Percentiles rank a stretch among this genome's conserved stretches.
Evolutionary conservation across 2,888 invertebrate genomes (phyloP).

Genomic region (Sarcophaga carnaria): DNA sequence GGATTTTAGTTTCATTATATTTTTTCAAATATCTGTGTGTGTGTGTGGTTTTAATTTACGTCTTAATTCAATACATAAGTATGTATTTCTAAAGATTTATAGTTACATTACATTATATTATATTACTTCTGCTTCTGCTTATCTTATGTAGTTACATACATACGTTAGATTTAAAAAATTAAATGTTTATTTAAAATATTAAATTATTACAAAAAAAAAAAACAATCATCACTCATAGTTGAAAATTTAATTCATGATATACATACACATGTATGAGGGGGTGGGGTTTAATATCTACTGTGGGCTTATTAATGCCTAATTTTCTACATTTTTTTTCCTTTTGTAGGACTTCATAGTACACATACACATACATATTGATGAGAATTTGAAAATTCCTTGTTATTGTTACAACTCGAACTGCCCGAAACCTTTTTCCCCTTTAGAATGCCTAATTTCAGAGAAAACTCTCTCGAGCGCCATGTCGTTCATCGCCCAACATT

Average conservation of each 20-base stretch:
- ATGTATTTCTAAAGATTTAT: background rate
- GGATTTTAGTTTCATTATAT: background rate
- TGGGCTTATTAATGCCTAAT: background rate
- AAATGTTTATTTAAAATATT: slow-evolving; percentile 14
- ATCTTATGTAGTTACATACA: background rate
- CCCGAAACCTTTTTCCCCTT: slow-evolving; percentile 1
- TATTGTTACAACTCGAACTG: background rate
- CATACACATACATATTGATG: background rate
- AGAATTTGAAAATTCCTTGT: background rate
- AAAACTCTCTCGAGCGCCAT: slow-evolving; percentile 82
- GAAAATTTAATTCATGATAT: background rate
- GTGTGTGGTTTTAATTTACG: background rate
- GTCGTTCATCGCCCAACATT: slow-evolving; percentile 81
- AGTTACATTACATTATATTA: background rate
- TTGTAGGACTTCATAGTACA: no score
- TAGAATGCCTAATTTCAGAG: slow-evolving; percentile 79
- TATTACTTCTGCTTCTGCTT: slow-evolving; percentile 1
- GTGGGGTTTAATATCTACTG: background rate
- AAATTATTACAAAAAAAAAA: background rate
- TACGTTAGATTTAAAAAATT: background rate
- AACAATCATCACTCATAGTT: slow-evolving; percentile 50
- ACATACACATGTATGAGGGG: background rate
- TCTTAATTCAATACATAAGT: slow-evolving; percentile 11
- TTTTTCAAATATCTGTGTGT: background rate
- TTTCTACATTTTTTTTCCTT: no score